phyloP scores from a whole-genome alignment of 2,888 invertebrate genomes.

The Dascillus cervinus region DNA sequence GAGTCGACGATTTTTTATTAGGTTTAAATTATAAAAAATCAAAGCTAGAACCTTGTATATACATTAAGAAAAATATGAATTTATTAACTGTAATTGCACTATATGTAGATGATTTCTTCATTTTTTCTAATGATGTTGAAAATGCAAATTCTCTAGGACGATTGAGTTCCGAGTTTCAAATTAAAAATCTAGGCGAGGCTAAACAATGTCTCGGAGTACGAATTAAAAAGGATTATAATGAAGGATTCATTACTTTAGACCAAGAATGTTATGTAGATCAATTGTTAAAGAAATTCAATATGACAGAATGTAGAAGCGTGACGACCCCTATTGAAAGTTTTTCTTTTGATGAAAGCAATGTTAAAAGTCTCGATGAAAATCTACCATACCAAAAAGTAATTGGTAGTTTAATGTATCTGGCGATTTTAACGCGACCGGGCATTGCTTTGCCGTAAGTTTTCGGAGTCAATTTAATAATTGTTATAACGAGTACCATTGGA shows the following conservation, averaged over 20 bases:
- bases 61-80: constrained; percentile 1
- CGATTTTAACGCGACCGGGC: constrained; percentile 19
- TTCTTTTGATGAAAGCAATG: constrained; percentile 5
- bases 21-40: not conserved
- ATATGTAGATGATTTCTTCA: constrained; percentile 8
- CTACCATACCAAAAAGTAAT: constrained; percentile 15
- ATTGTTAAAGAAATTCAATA: constrained; percentile 17
- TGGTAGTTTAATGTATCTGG: constrained; percentile 17
- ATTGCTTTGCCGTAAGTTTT: constrained; percentile 19
- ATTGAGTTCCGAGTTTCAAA: constrained; percentile 17
- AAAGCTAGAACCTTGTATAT: not conserved
- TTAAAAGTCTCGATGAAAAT: not conserved
- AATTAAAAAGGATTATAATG: constrained; percentile 13
- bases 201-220: constrained; percentile 20
- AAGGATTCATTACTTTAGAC: constrained; percentile 15
- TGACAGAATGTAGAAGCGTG: constrained; percentile 15
- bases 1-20: not conserved
- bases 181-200: constrained; percentile 20
- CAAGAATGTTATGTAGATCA: constrained; percentile 18
- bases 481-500: constrained; percentile 17
- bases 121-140: constrained; percentile 5
- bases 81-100: constrained; percentile 3
- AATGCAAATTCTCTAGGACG: constrained; percentile 8
- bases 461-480: constrained; percentile 15
- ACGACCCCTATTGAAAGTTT: constrained; percentile 20